Evolutionary conservation across 2,888 invertebrate genomes (phyloP).

Genomic region (Hyposoter didymator): DNA sequence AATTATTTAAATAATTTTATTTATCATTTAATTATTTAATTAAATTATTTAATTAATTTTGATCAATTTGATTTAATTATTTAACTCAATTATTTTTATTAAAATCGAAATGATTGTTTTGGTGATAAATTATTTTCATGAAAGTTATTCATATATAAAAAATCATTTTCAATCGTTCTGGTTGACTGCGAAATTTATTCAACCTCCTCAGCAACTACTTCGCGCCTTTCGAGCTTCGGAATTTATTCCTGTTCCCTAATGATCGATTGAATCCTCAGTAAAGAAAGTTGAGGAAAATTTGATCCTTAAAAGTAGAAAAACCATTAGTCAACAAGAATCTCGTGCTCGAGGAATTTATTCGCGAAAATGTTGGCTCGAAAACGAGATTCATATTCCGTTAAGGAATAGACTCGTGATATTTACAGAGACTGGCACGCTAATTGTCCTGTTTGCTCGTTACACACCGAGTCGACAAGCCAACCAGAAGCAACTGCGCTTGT

Average conservation of each 20-base stretch:
- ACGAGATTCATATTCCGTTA: slow-evolving; percentile 4
- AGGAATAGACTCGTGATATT: slow-evolving; percentile 14
- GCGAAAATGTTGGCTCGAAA: slow-evolving; percentile 12
- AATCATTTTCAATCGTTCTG: slow-evolving; percentile 11
- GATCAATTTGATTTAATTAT: no score
- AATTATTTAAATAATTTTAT: no score
- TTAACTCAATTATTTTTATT: no score
- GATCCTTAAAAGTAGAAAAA: background rate
- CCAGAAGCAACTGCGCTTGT: slow-evolving; percentile 13
- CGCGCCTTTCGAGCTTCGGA: background rate
- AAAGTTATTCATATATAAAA: no score
- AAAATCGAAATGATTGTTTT: no score
- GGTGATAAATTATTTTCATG: no score
- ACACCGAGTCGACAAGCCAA: slow-evolving; percentile 55
- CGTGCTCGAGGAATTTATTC: background rate
- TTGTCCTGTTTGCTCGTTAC: slow-evolving; percentile 53
- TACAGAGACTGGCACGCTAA: slow-evolving; percentile 61
- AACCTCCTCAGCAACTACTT: background rate
- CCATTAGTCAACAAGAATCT: background rate
- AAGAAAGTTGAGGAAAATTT: background rate
- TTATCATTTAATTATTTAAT: no score
- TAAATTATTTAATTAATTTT: no score
- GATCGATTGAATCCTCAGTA: background rate
- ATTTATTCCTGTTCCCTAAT: background rate
- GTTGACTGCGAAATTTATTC: background rate